These are phyloP conservation scores for Hesperophylax magnus DNA, from an alignment of 1,140 invertebrate genomes.

Conservation along the genomic window DNA sequence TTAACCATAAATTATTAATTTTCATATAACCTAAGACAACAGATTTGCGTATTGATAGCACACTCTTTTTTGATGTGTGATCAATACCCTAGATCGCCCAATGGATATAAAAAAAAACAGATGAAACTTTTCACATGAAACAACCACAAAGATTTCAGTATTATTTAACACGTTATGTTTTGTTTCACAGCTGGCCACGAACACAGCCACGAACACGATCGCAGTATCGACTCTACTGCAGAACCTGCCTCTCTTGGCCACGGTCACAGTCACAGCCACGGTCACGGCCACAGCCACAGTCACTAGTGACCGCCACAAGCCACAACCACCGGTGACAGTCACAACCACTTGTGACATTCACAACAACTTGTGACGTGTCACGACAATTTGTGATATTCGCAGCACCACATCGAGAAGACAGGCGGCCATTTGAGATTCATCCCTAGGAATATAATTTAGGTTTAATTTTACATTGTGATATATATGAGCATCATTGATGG, in stretches of 20 bases:
- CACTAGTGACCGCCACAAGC: conserved; percentile 2
- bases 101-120: too few species aligned
- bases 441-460: conserved; percentile 8
- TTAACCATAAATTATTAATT: too few species aligned
- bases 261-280: background rate
- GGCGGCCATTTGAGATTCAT: conserved; percentile 25
- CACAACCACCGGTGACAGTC: conserved; percentile 18
- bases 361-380: background rate
- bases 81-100: too few species aligned
- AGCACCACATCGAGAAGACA: conserved; percentile 13
- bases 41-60: too few species aligned
- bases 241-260: background rate
- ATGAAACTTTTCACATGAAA: too few species aligned
- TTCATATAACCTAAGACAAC: too few species aligned
- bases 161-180: too few species aligned
- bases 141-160: too few species aligned
- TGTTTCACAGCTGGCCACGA: conserved; percentile 45
- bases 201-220: conserved; percentile 38
- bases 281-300: background rate
- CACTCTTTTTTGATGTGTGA: too few species aligned
- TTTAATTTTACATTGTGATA: conserved; percentile 26
- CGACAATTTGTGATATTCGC: background rate
- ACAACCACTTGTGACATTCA: conserved; percentile 1
- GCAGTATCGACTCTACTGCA: background rate
- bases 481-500: conserved; percentile 27